These are phyloP conservation scores for Chalcosyrphus nemorum DNA, from an alignment of 2,888 invertebrate genomes.

Conservation along the genomic window DNA sequence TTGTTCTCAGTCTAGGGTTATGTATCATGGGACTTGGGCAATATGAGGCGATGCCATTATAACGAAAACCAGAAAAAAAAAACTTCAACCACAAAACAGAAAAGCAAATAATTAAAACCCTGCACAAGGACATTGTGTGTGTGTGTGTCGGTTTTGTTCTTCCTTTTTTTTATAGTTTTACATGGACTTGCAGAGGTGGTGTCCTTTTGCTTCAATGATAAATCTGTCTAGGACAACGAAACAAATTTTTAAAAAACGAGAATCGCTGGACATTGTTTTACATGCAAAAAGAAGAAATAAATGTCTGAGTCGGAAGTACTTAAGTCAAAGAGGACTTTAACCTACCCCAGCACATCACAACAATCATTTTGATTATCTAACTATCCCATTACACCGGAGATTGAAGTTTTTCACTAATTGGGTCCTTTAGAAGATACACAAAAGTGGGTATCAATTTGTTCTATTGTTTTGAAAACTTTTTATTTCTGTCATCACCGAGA, in stretches of 20 bases:
- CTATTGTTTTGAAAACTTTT: too few species aligned
- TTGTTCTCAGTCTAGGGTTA: neutral
- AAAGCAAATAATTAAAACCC: conserved; percentile 64
- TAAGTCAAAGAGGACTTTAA: conserved; percentile 21
- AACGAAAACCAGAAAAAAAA: too few species aligned
- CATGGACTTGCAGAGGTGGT: neutral
- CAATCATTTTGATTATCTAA: neutral
- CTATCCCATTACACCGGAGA: conserved; percentile 30
- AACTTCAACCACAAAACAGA: conserved; percentile 37
- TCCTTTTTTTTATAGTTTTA: neutral
- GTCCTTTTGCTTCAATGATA: conserved; percentile 20
- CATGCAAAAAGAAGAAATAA: neutral
- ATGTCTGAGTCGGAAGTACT: conserved; percentile 27
- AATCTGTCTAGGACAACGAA: conserved; percentile 21
- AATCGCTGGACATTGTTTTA: neutral
- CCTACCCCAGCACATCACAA: neutral
- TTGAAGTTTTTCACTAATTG: conserved; percentile 23
- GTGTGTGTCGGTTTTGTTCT: neutral
- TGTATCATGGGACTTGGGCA: neutral
- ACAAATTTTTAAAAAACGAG: neutral
- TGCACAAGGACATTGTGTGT: conserved; percentile 43
- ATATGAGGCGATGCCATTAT: conserved; percentile 8
- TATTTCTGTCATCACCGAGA: too few species aligned
- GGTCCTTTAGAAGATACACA: too few species aligned
- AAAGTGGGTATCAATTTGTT: too few species aligned